Conservation (phyloP, 2,888 invertebrate species). For the Euclidia mi region DNA sequence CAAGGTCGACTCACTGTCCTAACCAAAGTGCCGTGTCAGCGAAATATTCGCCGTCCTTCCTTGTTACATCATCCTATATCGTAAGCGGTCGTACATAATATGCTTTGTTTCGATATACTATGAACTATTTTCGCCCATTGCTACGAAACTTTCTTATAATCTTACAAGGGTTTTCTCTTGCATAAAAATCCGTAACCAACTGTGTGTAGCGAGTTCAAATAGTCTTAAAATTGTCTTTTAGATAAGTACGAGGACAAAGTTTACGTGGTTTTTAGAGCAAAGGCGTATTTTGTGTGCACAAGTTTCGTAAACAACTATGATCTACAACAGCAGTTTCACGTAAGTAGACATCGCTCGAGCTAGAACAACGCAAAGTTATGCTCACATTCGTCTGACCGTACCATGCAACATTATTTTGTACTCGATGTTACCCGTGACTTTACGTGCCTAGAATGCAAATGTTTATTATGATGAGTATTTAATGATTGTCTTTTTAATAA, state of each 20-base stretch:
- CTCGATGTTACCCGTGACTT: too few species aligned
- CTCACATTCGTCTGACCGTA: too few species aligned
- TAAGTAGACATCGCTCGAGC: too few species aligned
- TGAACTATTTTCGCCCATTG: conserved; percentile 9
- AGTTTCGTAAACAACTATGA: not conserved
- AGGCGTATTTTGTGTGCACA: not conserved
- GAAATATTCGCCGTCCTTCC: conserved; percentile 4
- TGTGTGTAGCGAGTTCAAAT: not conserved
- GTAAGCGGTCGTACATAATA: conserved; percentile 4
- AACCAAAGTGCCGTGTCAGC: conserved; percentile 6
- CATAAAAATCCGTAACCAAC: not conserved
- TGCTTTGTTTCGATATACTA: conserved; percentile 11
- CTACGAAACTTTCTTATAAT: conserved; percentile 3
- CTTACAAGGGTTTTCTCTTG: not conserved
- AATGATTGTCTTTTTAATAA: too few species aligned
- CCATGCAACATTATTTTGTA: too few species aligned
- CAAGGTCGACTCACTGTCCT: conserved; percentile 15
- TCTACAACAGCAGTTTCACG: not conserved
- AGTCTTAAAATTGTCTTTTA: not conserved
- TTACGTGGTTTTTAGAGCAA: not conserved
- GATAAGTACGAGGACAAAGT: not conserved
- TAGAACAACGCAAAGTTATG: too few species aligned
- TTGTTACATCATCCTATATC: conserved; percentile 7
- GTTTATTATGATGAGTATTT: too few species aligned
- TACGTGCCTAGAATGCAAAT: too few species aligned